These are phyloP conservation scores for Chrysolophus pictus DNA, from an alignment of 2,797 vertebrate species.

Conservation along the genomic window DNA sequence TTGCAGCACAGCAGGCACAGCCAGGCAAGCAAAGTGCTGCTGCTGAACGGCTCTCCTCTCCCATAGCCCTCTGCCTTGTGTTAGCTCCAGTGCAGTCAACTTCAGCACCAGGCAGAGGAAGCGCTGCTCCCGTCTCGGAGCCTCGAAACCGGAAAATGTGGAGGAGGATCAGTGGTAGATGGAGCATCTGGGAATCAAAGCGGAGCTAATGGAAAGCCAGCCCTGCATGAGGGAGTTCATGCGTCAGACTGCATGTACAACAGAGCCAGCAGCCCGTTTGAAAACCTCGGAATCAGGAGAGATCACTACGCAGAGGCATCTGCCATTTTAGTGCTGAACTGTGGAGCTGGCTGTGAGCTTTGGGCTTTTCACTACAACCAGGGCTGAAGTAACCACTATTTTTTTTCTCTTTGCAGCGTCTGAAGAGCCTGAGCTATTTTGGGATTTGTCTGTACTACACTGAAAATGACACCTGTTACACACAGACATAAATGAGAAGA, in stretches of 20 bases:
- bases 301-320: background rate
- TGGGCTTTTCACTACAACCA: slow-evolving; percentile 59
- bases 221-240: background rate
- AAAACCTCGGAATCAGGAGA: background rate
- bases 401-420: slow-evolving; percentile 49
- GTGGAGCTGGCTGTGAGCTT: slow-evolving; percentile 31
- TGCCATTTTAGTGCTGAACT: slow-evolving; percentile 55
- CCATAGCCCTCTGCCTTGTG: background rate
- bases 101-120: background rate
- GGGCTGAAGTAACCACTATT: slow-evolving; percentile 66
- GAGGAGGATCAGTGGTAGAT: slow-evolving; percentile 32
- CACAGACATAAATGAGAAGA: slow-evolving; percentile 60
- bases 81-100: background rate
- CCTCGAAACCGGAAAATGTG: background rate
- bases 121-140: background rate
- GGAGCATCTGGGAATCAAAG: slow-evolving; percentile 16
- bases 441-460: slow-evolving; percentile 72
- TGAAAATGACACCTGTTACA: slow-evolving; percentile 77
- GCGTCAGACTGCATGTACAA: background rate
- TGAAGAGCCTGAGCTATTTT: slow-evolving; percentile 74
- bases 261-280: slow-evolving; percentile 9
- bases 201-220: slow-evolving; percentile 6
- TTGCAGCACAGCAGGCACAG: background rate
- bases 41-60: fast-evolving
- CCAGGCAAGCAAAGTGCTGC: background rate